Evolutionary conservation across 2,797 vertebrate species (phyloP).

Genomic region (Propithecus deckenii): DNA sequence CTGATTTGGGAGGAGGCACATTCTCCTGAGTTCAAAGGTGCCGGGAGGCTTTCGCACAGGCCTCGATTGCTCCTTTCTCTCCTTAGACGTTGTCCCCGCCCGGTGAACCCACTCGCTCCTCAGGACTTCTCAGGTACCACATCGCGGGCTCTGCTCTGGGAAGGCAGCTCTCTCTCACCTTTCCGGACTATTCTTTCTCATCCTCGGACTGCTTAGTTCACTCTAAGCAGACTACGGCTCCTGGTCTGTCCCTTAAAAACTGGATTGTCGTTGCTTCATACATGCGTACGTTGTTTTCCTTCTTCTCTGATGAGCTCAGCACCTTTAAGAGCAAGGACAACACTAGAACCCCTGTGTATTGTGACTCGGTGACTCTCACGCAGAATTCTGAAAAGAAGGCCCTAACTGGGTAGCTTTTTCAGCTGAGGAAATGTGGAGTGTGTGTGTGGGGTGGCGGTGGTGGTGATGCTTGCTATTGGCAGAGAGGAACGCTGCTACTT

Average conservation of each 20-base stretch:
- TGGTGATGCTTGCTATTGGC: not conserved
- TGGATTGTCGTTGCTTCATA: not conserved
- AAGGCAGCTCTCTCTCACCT: not conserved
- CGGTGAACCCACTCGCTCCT: not conserved
- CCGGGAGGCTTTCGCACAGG: rapidly evolving
- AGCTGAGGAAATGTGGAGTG: not conserved
- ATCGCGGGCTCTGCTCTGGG: not conserved
- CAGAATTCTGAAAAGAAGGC: not conserved
- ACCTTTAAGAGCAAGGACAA: not conserved
- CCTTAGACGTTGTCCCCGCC: not conserved
- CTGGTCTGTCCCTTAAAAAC: not conserved
- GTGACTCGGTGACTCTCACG: not conserved
- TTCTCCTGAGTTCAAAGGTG: not conserved
- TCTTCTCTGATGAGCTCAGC: not conserved
- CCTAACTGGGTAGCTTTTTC: not conserved
- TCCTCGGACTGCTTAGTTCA: not conserved
- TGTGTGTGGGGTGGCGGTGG: not conserved
- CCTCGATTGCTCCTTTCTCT: not conserved
- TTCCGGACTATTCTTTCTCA: not conserved
- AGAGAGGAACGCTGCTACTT: conserved; percentile 52
- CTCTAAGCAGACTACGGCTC: not conserved
- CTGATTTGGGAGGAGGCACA: not conserved
- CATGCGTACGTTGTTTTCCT: not conserved
- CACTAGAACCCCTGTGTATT: not conserved
- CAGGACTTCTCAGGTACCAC: not conserved